Base-by-base conservation (phyloP, 2,888 invertebrate genomes). In the Standfussiana lucernea region DNA sequence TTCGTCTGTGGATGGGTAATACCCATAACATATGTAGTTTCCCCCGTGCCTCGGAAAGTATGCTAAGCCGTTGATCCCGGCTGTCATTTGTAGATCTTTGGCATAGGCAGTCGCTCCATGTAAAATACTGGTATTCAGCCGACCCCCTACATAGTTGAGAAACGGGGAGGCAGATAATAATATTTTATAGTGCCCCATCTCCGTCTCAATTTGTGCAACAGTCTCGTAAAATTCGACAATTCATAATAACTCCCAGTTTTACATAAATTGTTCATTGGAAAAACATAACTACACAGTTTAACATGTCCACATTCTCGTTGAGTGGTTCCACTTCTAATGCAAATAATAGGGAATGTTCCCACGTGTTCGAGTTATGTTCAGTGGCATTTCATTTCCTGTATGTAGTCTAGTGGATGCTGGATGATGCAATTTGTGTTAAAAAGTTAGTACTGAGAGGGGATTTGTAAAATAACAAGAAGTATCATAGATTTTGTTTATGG, bases 321-420 rank as follows among this genome's bases (percentile, higher is more conserved):
- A 67, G 61, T 61, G 24, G 37, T 53, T 13, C 66, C 61, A 67
- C 66, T 79, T 82, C n/a, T 61, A 50, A 66, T 67, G 66, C 45
- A 40, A 53, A 77, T 77, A 45, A 6, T 53, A 15, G 8, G 24
- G 53, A 62, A 47, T 40, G 32, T 67, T 83, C 32, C 75, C 67
- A 79, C 62, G 45, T 78, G 79, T 32, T 40, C 13, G 13, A 67
- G 53, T 56, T 68, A 78, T 68, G 62, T 10, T 45, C 67, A 56
- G 40, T 77, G 62, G 53, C 67, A 64, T 62, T 68, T 67, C 66
- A 83, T 79, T 83, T 77, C 37, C 66, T 56, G 67, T 45, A 18
- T 53, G n/a, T 13, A 42, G 21, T 32, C 18, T 21, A 40, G 35
- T 77, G 28, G 28, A n/a, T 32, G 28, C 10, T 47, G 64, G 76